Evolutionary conservation across 2,888 invertebrate species (phyloP), one percentile per base, ranked within the genome.

Genomic region (Leptarthrus brevirostris): DNA sequence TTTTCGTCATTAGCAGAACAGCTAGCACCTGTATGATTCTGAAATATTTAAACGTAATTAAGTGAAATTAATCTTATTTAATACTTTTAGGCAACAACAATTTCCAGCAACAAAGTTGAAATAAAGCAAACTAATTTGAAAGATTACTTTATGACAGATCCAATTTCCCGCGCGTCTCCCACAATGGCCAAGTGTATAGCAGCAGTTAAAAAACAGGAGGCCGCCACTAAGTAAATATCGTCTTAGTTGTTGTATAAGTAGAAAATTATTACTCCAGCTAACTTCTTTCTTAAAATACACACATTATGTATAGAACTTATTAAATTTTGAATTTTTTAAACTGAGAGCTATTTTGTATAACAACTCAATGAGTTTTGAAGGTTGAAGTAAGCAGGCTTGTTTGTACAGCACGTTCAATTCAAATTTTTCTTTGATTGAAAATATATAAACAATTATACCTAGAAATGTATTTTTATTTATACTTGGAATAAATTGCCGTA

Each of bases 171-270:
- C 82, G 96, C 98, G 30, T 99, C 98, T 3, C 93, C 94, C 76
- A 98, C 98, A 64, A 99, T 99, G 99, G 97, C 98, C 64, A 97
- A 97, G 86, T 98, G 98, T 86, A 92, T 98, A 78, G 92, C 95
- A 81, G 97, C 98, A 12, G 95, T 92, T 2, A 87, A 90, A 78
- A 95, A 95, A 83, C 82, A 85, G 26, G 26, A 74, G 34, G 36
- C 49, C 36, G 22, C 14, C 20, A n/a, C 30, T 22, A 18, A 52
- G 22, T 52, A 69, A 69, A 69, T 52, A n/a, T n/a, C 34, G 8
- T 20, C 36, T 47, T 56, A 56, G 56, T 6, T 56, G 10, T 56
- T 20, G 44, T 64, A 44, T 36, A 34, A 18, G 61, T 61, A 64
- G 64, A 64, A 47, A 12, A 24, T 47, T 47, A 20, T 8, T 26